phyloP scores from a whole-genome alignment of 1,140 invertebrate species.

The Monochamus saltuarius region DNA sequence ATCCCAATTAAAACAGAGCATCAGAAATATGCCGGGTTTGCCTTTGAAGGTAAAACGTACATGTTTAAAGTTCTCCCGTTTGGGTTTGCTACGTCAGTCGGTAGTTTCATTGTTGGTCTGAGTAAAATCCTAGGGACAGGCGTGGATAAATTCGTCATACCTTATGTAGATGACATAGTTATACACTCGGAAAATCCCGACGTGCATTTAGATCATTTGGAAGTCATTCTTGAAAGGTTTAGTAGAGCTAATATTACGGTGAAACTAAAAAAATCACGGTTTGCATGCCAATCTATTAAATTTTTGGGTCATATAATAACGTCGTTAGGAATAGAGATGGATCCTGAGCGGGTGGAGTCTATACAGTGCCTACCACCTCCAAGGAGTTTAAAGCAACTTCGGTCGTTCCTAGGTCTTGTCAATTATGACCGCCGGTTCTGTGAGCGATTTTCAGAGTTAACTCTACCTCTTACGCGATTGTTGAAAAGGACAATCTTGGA shows the following conservation, averaged over 20 bases:
- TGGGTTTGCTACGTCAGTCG: no score
- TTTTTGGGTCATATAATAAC: conserved; percentile 50
- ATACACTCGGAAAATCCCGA: conserved; percentile 50
- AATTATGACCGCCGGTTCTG: conserved; percentile 45
- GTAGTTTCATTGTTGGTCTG: not conserved
- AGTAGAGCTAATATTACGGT: conserved; percentile 50
- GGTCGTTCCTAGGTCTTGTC: not conserved
- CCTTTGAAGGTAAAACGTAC: no score
- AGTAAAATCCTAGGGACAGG: not conserved
- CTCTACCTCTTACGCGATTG: not conserved
- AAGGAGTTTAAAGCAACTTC: conserved; percentile 29
- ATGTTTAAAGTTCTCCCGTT: no score
- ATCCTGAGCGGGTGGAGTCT: conserved; percentile 17
- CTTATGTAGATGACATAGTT: conserved; percentile 53
- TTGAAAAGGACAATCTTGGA: no score
- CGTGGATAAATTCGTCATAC: not conserved
- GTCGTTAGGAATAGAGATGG: conserved; percentile 27
- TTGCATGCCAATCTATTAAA: conserved; percentile 46
- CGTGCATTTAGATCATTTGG: conserved; percentile 51
- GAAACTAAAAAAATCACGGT: conserved; percentile 52
- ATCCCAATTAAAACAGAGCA: no score
- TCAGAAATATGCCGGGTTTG: no score
- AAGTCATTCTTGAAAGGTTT: conserved; percentile 47
- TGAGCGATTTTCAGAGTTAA: conserved; percentile 31
- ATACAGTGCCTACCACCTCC: conserved; percentile 30